These are phyloP conservation scores for Pseudolaguvia tuberculata DNA, from an alignment of 2,113 vertebrate genomes.

Conservation along the genomic window DNA sequence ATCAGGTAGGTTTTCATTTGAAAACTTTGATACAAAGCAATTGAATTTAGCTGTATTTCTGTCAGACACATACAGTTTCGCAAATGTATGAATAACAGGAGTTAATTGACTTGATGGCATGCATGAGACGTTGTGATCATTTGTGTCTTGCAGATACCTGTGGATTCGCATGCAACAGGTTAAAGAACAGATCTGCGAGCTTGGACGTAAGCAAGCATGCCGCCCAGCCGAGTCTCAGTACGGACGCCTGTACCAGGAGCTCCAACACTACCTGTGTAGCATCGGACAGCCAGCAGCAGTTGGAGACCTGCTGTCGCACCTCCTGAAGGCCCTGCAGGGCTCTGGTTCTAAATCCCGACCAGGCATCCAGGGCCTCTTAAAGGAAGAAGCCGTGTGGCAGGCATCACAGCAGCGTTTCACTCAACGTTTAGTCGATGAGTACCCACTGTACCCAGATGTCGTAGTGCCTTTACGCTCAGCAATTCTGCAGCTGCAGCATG, in stretches of 20 bases:
- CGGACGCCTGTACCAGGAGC: slow-evolving; percentile 80
- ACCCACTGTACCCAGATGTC: slow-evolving; percentile 78
- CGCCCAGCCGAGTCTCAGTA: slow-evolving; percentile 77
- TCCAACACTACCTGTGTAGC: slow-evolving; percentile 83
- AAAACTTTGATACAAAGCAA: too few relatives aligned
- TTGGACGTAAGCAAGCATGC: slow-evolving; percentile 87
- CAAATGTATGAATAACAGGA: too few relatives aligned
- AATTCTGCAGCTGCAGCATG: slow-evolving; percentile 83
- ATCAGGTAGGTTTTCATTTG: slow-evolving; percentile 67
- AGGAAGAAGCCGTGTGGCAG: slow-evolving; percentile 90
- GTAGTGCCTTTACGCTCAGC: slow-evolving; percentile 76
- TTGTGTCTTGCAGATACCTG: slow-evolving; percentile 68
- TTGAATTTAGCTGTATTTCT: too few relatives aligned
- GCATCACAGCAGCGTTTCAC: slow-evolving; percentile 85
- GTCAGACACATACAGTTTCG: too few relatives aligned
- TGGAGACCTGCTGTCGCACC: slow-evolving; percentile 78
- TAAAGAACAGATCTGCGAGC: slow-evolving; percentile 73
- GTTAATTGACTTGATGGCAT: not conserved
- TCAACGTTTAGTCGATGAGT: slow-evolving; percentile 79
- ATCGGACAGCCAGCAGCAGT: slow-evolving; percentile 74
- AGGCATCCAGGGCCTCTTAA: slow-evolving; percentile 74
- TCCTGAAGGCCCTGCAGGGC: slow-evolving; percentile 71
- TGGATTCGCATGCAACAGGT: slow-evolving; percentile 80
- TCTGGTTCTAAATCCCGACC: slow-evolving; percentile 69
- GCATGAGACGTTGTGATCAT: too few relatives aligned